These are phyloP conservation scores for Proctacanthus coquilletti DNA, from an alignment of 1,140 invertebrate species.

Conservation along the genomic window DNA sequence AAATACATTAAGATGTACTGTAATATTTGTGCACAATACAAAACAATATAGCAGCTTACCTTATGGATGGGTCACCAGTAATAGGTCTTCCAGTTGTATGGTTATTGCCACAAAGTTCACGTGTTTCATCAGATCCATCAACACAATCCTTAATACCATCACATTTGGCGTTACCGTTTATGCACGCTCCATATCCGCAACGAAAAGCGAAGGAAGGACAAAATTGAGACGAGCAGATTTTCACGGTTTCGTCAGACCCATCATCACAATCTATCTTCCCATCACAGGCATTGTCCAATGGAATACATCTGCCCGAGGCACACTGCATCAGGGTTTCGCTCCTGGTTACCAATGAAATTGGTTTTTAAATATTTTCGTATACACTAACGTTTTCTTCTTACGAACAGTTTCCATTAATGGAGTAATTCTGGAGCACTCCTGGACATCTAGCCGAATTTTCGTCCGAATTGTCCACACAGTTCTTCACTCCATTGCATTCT, in stretches of 20 bases:
- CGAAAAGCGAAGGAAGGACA: constrained; percentile 31
- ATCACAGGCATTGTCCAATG: constrained; percentile 36
- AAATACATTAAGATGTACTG: too few relatives aligned
- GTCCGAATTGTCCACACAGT: constrained; percentile 57
- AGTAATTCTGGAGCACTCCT: too few relatives aligned
- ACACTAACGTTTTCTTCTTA: too few relatives aligned
- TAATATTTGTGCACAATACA: too few relatives aligned
- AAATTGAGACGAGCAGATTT: constrained; percentile 17
- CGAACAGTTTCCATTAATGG: too few relatives aligned
- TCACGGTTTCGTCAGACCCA: constrained; percentile 39
- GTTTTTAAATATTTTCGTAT: too few relatives aligned
- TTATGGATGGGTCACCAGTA: neutral
- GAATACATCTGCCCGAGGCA: constrained; percentile 2
- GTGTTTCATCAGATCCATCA: constrained; percentile 38
- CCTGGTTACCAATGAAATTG: constrained; percentile 4
- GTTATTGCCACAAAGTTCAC: constrained; percentile 4
- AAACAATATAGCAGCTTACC: too few relatives aligned
- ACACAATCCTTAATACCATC: constrained; percentile 35
- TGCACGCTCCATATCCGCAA: constrained; percentile 45
- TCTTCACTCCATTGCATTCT: constrained; percentile 38
- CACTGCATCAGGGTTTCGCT: constrained; percentile 1
- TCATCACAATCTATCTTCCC: constrained; percentile 50
- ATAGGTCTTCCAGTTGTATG: neutral
- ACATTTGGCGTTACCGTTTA: constrained; percentile 40
- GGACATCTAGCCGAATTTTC: constrained; percentile 30